Base-by-base conservation (phyloP, 2,888 invertebrate genomes). In the Synanthedon formicaeformis region DNA sequence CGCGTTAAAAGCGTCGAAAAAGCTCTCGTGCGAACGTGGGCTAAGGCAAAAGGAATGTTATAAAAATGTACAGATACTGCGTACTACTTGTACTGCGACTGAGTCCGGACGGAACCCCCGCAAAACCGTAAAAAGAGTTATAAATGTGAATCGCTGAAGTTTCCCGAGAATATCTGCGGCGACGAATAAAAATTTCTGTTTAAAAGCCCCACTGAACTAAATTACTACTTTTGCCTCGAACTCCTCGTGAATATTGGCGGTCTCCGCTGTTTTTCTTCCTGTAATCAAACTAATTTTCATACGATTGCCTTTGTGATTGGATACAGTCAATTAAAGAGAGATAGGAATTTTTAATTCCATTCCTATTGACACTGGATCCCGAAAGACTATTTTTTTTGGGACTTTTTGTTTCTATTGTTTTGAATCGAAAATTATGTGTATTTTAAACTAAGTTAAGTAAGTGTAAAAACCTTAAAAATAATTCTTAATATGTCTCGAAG, bases 201-300 rank as follows among this genome's bases (percentile, higher is more conserved):
- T 53, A 55, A 56, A 51, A 53, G 41, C 45, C 34, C 13, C 49
- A 16, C 48, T 27, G 48, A 50, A 53, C 50, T 54, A 54, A 56
- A 52, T 56, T 54, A 55, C 52, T 16, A 34, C 34, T 34, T 55
- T 60, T 58, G 55, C 53, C 51, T 50, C 66, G 66, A 40, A 40
- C 27, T 50, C 63, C 62, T 63, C 57, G 57, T 59, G 34, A 53
- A 61, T 65, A 60, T 61, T 65, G 40, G 56, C 56, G 49, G 50
- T 55, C 53, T 53, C 50, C 56, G 54, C 64, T 45, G 45, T 45
- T 45, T 45, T 45, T 45, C 45, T 45, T 45, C 45, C 14, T 12
- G 8, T 45, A 45, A 45, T 45, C n/a, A 64, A 79, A 70, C 68
- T 70, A 76, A 78, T 78, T 77, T 64, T 67, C 65, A 73, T 71